These are phyloP conservation scores for Pelochelys cantorii DNA, from an alignment of 2,797 vertebrate genomes.

Conservation along the genomic window DNA sequence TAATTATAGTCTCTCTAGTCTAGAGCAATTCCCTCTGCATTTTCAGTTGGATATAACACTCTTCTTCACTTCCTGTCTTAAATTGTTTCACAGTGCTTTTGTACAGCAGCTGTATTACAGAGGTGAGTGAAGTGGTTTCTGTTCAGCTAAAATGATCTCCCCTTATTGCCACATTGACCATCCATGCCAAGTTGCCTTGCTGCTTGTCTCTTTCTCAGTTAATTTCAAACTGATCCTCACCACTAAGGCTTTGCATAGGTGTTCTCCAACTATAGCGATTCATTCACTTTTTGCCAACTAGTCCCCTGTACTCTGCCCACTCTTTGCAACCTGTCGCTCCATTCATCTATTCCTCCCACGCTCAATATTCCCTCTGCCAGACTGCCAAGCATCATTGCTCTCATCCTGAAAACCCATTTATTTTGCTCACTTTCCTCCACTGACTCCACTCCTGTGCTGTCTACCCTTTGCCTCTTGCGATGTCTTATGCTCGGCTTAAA, in stretches of 20 bases:
- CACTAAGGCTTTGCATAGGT: not conserved
- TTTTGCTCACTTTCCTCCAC: not conserved
- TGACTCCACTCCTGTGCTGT: not conserved
- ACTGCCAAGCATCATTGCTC: not conserved
- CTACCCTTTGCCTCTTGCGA: not conserved
- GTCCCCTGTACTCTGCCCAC: not conserved
- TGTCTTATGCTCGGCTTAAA: not conserved
- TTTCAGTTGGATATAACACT: not conserved
- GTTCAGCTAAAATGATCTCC: not conserved
- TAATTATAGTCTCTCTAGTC: not conserved
- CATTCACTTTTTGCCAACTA: not conserved
- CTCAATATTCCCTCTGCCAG: not conserved
- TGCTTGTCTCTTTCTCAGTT: not conserved
- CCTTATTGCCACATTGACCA: not conserved
- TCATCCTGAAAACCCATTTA: not conserved
- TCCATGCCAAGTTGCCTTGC: not conserved
- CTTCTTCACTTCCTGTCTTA: not conserved
- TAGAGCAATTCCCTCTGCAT: not conserved
- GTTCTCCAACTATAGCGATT: fast-evolving
- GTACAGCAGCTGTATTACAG: not conserved
- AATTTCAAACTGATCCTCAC: not conserved
- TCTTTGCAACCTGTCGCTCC: not conserved
- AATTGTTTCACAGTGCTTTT: not conserved
- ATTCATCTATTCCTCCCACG: not conserved
- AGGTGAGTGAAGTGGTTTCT: not conserved